Base-by-base conservation (phyloP, 1,140 invertebrate species). In the Drosophila eugracilis region DNA sequence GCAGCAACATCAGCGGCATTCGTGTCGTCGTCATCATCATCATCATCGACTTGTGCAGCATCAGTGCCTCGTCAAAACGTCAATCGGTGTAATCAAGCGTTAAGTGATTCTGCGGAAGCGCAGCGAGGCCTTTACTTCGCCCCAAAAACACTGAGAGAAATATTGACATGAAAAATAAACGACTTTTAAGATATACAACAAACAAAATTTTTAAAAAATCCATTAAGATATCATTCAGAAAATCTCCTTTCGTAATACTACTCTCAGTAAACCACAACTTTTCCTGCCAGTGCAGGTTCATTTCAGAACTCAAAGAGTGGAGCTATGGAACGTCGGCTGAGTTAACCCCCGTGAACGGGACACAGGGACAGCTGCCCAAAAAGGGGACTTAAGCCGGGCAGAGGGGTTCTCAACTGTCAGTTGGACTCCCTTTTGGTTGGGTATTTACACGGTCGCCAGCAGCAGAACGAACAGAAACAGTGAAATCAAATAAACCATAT, bases 11-110 rank as follows among this genome's bases (percentile, higher is more conserved):
- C 49, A 36, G 30, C 73, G 6, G 32, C 69, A 41, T 69, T 69
- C 62, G 65, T 53, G 65, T 52, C 73, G 65, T 52, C 73, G 19
- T 80, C 80, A 42, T 77, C 77, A 26, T 74, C 77, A 70, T 86
- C 77, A 63, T 71, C 83, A 75, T 67, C 63, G 75, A 83, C 78
- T 86, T 86, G 83, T 86, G 83, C 83, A 89, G 79, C 84, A 84
- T 89, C 84, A 89, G 66, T 89, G 83, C 85, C 85, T 89, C 84
- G 85, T 89, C 84, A 89, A 89, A 89, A 84, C 84, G 84, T 89
- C 84, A 84, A 89, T 89, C 84, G 84, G 84, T 89, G 84, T 89
- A 89, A 89, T 89, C 84, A 89, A 89, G 84, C 84, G 84, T 89
- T 89, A 89, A 89, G 84, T 89, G 84, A 89, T 89, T 89, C 84